Conservation (phyloP, 2,888 invertebrate genomes). For the Macroteleia sp. region DNA sequence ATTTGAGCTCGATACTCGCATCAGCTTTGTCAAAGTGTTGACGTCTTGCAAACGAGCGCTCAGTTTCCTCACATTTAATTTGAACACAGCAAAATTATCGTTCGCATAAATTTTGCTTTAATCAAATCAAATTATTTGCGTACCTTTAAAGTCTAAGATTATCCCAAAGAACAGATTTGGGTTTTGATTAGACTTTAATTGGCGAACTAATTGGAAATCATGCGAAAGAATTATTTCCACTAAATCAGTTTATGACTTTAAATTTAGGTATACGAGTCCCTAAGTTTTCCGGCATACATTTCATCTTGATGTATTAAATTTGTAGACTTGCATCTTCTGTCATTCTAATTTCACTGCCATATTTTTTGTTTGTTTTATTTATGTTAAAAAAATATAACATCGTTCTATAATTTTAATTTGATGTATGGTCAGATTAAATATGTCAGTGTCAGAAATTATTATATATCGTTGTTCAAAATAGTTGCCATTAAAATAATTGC, state of each 20-base stretch:
- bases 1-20: slow-evolving; percentile 51
- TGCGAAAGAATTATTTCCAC: slow-evolving; percentile 25
- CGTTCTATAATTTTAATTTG: background rate
- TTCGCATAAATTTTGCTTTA: slow-evolving; percentile 33
- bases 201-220: slow-evolving; percentile 27
- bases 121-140: slow-evolving; percentile 44
- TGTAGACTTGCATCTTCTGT: background rate
- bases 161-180: slow-evolving; percentile 22
- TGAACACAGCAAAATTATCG: slow-evolving; percentile 35
- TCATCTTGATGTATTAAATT: slow-evolving; percentile 48
- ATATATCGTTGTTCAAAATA: no score
- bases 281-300: slow-evolving; percentile 21
- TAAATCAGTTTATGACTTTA: slow-evolving; percentile 39
- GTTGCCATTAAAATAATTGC: no score
- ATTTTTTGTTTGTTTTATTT: background rate
- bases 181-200: slow-evolving; percentile 41
- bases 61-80: slow-evolving; percentile 27
- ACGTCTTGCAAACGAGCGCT: slow-evolving; percentile 18
- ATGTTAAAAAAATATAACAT: background rate
- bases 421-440: no score
- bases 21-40: slow-evolving; percentile 52
- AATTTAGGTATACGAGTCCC: slow-evolving; percentile 16
- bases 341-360: slow-evolving; percentile 15
- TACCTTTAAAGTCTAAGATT: slow-evolving; percentile 26
- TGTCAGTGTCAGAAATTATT: no score